Evolutionary conservation across 2,113 vertebrate species (phyloP).

Genomic region (Orycteropus afer): DNA sequence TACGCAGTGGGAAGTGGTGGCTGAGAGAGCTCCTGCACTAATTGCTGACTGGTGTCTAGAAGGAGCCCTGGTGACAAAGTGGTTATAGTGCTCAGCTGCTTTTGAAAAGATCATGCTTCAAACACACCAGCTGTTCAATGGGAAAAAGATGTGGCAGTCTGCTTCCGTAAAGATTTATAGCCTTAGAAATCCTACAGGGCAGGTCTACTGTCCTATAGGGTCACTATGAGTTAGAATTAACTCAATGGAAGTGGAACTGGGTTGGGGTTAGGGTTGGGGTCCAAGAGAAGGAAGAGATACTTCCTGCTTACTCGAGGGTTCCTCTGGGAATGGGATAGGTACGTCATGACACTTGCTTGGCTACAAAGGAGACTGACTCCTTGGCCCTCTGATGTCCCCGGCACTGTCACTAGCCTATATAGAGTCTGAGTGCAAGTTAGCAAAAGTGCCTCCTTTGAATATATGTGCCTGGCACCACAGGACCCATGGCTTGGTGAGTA

Average conservation of each 20-base stretch:
- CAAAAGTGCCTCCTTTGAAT: background rate
- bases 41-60: background rate
- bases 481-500: background rate
- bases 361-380: background rate
- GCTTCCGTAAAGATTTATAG: no score
- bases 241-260: no score
- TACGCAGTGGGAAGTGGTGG: background rate
- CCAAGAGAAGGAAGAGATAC: background rate
- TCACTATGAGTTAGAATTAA: no score
- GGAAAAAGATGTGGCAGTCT: no score
- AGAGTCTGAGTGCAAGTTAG: background rate
- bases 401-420: background rate
- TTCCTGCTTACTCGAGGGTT: background rate
- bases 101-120: no score
- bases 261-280: no score
- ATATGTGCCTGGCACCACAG: background rate
- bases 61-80: no score
- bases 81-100: no score
- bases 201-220: no score
- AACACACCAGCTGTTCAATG: no score
- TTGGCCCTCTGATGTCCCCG: background rate
- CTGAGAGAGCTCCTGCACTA: background rate
- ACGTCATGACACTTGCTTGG: background rate
- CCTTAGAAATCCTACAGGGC: no score
- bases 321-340: background rate